Evolutionary conservation across 2,113 vertebrate genomes (phyloP).

Genomic region (Hemicordylus capensis): DNA sequence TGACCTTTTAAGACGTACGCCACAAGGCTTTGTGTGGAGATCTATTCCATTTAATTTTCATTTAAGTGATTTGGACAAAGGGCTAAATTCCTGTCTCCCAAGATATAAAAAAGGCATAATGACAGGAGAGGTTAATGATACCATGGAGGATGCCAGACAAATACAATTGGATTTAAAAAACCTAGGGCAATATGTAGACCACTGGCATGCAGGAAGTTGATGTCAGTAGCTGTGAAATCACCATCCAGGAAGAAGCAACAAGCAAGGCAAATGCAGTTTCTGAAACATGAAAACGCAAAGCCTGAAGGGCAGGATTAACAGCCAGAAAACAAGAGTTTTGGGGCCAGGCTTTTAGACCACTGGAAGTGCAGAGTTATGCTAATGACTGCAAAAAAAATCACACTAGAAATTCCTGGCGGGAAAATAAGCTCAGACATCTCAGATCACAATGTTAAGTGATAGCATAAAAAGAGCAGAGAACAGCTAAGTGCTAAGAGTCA

Average conservation of each 20-base stretch:
- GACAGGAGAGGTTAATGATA: constrained; percentile 13
- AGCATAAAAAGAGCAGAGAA: not conserved
- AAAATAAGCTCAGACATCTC: not conserved
- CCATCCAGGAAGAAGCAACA: not conserved
- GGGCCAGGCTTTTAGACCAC: not conserved
- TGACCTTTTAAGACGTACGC: not conserved
- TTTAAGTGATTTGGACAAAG: not conserved
- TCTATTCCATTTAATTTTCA: constrained; percentile 2
- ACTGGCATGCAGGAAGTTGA: not conserved
- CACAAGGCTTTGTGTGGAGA: not conserved
- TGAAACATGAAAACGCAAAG: not conserved
- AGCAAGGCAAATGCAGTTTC: not conserved
- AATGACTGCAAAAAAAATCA: not conserved
- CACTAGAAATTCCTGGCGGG: not conserved
- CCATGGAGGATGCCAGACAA: not conserved
- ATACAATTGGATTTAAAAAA: not conserved
- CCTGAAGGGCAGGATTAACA: not conserved
- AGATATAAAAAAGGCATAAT: not conserved
- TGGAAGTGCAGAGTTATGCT: not conserved
- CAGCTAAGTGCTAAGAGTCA: not conserved
- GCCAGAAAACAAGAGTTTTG: not conserved
- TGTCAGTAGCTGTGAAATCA: not conserved
- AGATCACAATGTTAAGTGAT: not conserved
- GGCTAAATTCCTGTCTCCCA: constrained; percentile 12
- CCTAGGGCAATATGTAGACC: not conserved